A percentile compares a stretch with the other conserved stretches of the same genome.
phyloP scores from a whole-genome alignment of 1,140 invertebrate genomes.

The Tetramorium simillimum region DNA sequence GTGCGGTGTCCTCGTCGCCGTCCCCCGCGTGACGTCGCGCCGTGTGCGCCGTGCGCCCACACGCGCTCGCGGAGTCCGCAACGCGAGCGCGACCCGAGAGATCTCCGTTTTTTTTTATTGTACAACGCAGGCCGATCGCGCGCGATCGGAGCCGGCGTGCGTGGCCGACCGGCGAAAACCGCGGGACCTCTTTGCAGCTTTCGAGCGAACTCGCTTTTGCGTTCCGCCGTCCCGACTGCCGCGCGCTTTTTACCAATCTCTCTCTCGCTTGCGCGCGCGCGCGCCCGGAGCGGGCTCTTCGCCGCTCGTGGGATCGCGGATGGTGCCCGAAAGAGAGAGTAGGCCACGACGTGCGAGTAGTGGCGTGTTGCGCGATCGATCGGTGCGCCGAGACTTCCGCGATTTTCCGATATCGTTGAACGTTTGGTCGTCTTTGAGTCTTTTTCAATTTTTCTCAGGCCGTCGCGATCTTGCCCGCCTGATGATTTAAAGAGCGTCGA shows the following conservation, averaged over 20 bases:
- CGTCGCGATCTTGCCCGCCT: not conserved
- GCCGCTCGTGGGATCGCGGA: slow-evolving; percentile 43
- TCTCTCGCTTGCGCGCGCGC: not conserved
- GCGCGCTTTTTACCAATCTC: not conserved
- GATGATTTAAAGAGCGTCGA: not conserved
- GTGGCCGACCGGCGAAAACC: too few relatives aligned
- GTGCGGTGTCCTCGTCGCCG: slow-evolving; percentile 15
- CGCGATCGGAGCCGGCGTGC: not conserved
- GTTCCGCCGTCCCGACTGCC: not conserved
- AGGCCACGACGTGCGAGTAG: slow-evolving; percentile 16
- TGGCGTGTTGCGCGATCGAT: slow-evolving; percentile 46
- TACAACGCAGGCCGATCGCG: not conserved
- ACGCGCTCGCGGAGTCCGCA: not conserved
- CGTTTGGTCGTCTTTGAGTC: not conserved
- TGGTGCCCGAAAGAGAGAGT: slow-evolving; percentile 52
- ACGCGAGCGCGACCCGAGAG: slow-evolving; percentile 11
- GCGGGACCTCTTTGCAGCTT: too few relatives aligned
- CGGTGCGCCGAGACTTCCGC: slow-evolving; percentile 32
- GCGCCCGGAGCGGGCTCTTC: slow-evolving; percentile 10
- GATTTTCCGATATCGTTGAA: slow-evolving; percentile 21
- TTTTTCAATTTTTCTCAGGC: not conserved
- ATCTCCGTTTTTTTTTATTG: not conserved
- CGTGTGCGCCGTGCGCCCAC: not conserved
- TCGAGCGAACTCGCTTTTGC: not conserved
- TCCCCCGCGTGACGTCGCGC: slow-evolving; percentile 32